A percentile compares a stretch with the other conserved stretches of the same genome.
These are phyloP conservation scores for Larimichthys polyactis DNA, from an alignment of 2,113 vertebrate species.

Conservation along the genomic window DNA sequence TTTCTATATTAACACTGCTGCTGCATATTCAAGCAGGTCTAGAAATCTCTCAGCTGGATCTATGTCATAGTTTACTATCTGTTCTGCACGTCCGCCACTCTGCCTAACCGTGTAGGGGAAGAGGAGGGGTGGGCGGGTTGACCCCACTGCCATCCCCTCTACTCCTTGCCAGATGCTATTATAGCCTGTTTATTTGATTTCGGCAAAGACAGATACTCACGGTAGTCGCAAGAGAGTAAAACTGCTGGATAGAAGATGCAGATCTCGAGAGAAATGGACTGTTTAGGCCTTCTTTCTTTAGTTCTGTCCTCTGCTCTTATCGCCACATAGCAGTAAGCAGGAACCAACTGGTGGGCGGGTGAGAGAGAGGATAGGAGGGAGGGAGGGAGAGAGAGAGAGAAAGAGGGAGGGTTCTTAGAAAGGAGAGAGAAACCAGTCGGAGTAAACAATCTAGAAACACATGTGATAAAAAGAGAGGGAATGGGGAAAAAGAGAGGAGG, in stretches of 20 bases:
- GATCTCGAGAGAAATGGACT: constrained; percentile 30
- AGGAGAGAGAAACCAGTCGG: constrained; percentile 28
- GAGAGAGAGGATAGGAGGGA: constrained; percentile 13
- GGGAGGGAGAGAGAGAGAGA: constrained; percentile 27
- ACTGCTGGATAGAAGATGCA: constrained; percentile 29
- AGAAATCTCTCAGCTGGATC: constrained; percentile 22
- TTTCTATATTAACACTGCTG: not conserved
- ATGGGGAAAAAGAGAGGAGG: too few relatives aligned
- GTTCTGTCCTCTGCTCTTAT: constrained; percentile 31
- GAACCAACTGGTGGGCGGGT: constrained; percentile 57
- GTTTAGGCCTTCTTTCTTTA: constrained; percentile 5
- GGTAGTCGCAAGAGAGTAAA: constrained; percentile 32
- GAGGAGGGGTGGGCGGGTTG: not conserved
- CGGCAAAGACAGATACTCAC: constrained; percentile 72
- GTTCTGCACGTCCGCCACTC: constrained; percentile 58
- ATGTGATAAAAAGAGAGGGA: constrained; percentile 58
- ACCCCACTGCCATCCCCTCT: not conserved
- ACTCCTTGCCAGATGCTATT: not conserved
- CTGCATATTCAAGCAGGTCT: not conserved
- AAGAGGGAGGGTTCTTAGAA: constrained; percentile 37
- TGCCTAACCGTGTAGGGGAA: not conserved
- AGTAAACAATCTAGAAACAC: constrained; percentile 68
- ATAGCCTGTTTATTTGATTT: constrained; percentile 18
- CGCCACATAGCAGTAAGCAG: constrained; percentile 35
- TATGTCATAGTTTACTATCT: constrained; percentile 6